These are phyloP conservation scores for Porphyrio hochstetteri DNA, from an alignment of 2,113 vertebrate species.

Conservation along the genomic window DNA sequence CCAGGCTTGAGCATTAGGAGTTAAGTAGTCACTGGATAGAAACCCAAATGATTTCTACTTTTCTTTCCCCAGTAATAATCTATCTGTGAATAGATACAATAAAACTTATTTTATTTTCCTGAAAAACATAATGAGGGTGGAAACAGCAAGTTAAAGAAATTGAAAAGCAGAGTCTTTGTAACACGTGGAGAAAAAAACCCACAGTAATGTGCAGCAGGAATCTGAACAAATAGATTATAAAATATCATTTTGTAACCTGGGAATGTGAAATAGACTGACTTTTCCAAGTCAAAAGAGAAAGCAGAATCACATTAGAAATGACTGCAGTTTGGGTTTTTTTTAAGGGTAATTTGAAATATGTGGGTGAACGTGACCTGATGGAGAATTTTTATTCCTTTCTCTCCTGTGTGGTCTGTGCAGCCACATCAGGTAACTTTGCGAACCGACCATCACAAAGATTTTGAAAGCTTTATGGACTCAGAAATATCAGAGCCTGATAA, in stretches of 20 bases:
- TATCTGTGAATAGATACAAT: not conserved
- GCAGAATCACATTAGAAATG: not conserved
- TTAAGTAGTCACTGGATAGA: not conserved
- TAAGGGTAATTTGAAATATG: not conserved
- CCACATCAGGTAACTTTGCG: not conserved
- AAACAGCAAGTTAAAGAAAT: not conserved
- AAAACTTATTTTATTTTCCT: not conserved
- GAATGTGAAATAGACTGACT: not conserved
- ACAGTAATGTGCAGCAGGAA: not conserved
- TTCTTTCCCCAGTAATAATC: not conserved
- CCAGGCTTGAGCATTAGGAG: not conserved
- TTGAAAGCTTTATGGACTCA: not conserved
- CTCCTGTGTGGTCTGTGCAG: fast-evolving
- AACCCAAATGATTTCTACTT: not conserved
- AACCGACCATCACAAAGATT: not conserved
- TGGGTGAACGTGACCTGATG: not conserved
- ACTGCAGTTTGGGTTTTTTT: not conserved
- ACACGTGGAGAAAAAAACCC: not conserved
- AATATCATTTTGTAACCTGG: not conserved
- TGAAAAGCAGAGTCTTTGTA: not conserved
- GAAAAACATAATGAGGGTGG: not conserved
- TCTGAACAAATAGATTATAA: not conserved
- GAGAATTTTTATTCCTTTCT: not conserved
- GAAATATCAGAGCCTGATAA: not conserved
- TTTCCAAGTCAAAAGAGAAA: not conserved